phyloP scores from a whole-genome alignment of 2,888 invertebrate genomes.

The Limnephilus lunatus region DNA sequence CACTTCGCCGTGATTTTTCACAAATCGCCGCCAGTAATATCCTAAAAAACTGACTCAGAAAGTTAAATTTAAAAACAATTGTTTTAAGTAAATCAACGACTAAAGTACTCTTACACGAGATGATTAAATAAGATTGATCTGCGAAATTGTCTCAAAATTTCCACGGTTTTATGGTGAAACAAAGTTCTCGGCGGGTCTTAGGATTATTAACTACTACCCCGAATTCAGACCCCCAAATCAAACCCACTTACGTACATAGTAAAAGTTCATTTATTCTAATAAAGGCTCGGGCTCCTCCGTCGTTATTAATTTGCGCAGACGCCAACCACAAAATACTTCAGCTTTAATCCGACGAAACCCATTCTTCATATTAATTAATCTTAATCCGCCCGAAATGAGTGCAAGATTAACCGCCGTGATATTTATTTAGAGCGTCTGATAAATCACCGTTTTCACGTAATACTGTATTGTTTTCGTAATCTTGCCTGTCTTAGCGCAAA shows the following conservation, averaged over 20 bases:
- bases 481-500: not conserved
- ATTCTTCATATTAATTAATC: not conserved
- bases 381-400: slow-evolving; percentile 24
- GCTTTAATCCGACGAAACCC: not conserved
- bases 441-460: slow-evolving; percentile 1
- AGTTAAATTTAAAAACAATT: not conserved
- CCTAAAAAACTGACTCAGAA: too few species aligned
- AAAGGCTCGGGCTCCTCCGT: not conserved
- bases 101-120: not conserved
- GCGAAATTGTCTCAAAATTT: not conserved
- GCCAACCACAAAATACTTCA: not conserved
- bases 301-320: not conserved
- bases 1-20: too few species aligned
- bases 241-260: not conserved
- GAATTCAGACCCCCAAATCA: not conserved
- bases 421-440: slow-evolving; percentile 6
- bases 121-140: not conserved
- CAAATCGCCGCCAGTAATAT: too few species aligned
- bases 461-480: not conserved
- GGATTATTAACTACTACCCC: not conserved
- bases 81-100: not conserved
- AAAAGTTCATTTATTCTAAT: not conserved
- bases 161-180: not conserved
- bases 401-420: not conserved
- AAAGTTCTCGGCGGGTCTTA: not conserved